Base-by-base conservation (phyloP, 2,888 invertebrate genomes). In the Campoplex nolae region DNA sequence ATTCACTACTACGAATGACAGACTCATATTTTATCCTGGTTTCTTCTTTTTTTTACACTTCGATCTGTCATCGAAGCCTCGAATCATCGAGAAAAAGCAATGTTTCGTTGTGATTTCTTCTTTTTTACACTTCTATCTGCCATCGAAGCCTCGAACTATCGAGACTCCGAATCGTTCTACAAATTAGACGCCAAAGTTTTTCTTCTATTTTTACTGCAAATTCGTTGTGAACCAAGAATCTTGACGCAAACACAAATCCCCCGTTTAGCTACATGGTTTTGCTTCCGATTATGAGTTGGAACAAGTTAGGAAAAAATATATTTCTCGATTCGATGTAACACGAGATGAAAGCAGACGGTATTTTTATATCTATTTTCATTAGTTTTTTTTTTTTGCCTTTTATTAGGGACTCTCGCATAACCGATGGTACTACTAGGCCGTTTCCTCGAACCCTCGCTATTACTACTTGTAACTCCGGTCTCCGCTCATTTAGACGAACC, bases 391-490 rank as follows among this genome's bases (percentile, higher is more conserved):
- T 42, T 68, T 13, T 75, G 16, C 16, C 45, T 32, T 23, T 23
- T 75, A 67, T 74, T 16, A 56, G 42, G 74, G 7, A 51, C 28
- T 6, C 65, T 51, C 58, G 23, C 70, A 62, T 38, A 67, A 68
- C 28, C 4, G 56, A 35, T 54, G 35, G 65, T 45, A 23, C 56
- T 28, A 48, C 68, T 16, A n/a, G 65, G 42, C 28, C 45, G 81
- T 81, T 81, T 70, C 74, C 51, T 54, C 77, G 77, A 84, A 58
- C 77, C 51, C 56, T 74, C 81, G 73, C 56, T 78, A 78, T 81
- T 74, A 77, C 86, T 67, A 81, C 81, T 86, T 42, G 77, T 67
- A 62, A 32, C 58, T 62, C 38, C 16, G 35, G 32, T 23, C 48
- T 45, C 65, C 42, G 68, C 32, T 78, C 35, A 51, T 71, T 56